Base-by-base conservation (phyloP, 2,113 vertebrate species). In the Nothobranchius furzeri region DNA sequence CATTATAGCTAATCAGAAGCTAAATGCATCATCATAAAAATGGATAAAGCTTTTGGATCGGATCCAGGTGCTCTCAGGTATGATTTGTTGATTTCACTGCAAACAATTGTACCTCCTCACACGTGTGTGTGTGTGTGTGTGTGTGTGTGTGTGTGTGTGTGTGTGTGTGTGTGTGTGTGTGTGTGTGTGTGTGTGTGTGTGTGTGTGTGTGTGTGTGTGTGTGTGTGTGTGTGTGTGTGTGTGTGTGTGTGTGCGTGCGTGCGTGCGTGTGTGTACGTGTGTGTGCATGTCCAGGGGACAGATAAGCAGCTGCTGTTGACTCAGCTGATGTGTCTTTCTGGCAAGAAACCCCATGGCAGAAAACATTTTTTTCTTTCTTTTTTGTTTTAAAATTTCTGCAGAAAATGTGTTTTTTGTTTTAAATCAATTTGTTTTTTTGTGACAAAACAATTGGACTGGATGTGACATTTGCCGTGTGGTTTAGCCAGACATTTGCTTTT, bases 401-500 rank as follows among this genome's bases (percentile, higher is more conserved):
- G n/a, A 49, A 4, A 49, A 49, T 7, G 5, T 6, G 12, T 15
- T 15, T 8, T 14, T 50, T 20, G 9, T 20, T 48, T 48, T 0
- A 62, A 64, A 60, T 68, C 11, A 8, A 42, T 79, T 69, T 81
- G 70, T 81, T 75, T 64, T 69, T 72, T 75, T 63, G 67, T 68
- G 59, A 77, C 63, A 76, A 79, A 64, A 48, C 76, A 46, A 54
- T 60, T 61, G 56, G 36, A 58, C 65, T 79, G 70, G 64, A 85
- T 79, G 74, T 82, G 83, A 87, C 82, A 67, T 82, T 86, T 83
- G 54, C 64, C 54, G 71, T 87, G 87, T 76, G 88, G 83, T 85
- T 86, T 75, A 50, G 45, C 64, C 65, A 90, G 78, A 75, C 68
- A 85, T 13, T 64, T 73, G 10, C 82, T 59, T 76, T 53, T 63